Evolutionary conservation across 2,797 vertebrate species (phyloP).

Genomic region (Pseudochirops cupreus): DNA sequence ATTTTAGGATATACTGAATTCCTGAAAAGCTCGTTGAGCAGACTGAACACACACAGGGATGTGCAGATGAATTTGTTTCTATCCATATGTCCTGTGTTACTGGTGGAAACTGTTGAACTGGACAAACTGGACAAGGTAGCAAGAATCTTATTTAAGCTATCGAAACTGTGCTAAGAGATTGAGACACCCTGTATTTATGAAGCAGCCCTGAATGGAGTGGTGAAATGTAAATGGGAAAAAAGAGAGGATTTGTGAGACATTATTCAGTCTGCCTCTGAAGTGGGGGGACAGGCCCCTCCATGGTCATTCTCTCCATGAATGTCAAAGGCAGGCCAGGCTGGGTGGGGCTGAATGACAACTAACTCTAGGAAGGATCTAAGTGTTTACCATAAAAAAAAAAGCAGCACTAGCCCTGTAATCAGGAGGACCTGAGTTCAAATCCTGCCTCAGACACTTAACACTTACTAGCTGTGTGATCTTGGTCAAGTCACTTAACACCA

Average conservation of each 20-base stretch:
- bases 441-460: too few relatives aligned
- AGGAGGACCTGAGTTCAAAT: too few relatives aligned
- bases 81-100: background rate
- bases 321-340: background rate
- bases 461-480: too few relatives aligned
- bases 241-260: background rate
- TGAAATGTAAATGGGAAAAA: background rate
- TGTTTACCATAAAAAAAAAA: background rate
- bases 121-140: background rate
- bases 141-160: background rate
- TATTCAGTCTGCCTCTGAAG: background rate
- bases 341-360: background rate
- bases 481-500: too few relatives aligned
- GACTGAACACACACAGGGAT: background rate
- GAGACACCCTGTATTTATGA: background rate
- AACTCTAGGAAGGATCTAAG: background rate
- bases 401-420: too few relatives aligned
- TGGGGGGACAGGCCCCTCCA: background rate
- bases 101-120: background rate
- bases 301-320: background rate
- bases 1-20: background rate
- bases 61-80: too few relatives aligned
- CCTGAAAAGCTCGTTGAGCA: background rate
- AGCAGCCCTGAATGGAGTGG: background rate
- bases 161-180: background rate